Base-by-base conservation (phyloP, 2,888 invertebrate species). In the Brachyptera risi region DNA sequence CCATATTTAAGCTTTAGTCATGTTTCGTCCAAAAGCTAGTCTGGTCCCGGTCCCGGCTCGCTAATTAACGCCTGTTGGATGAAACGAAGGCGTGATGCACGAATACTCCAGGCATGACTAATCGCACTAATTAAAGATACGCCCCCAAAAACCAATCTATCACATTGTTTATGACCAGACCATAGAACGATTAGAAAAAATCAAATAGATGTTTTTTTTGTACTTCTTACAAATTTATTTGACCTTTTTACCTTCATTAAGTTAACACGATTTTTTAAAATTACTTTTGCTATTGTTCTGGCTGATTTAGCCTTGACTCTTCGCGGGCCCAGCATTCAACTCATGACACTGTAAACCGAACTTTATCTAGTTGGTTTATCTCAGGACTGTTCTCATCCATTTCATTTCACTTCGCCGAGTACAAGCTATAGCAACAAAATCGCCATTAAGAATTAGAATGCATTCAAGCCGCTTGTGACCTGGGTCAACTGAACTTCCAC, bases 201-300 rank as follows among this genome's bases (percentile, higher is more conserved):
- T n/a, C 24, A 47, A 47, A 47, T 23, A 31, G 31, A 31, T 5
- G 11, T 47, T 47, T 24, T n/a, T 47, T 24, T 19, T 24, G 47
- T 21, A 24, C 9, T 47, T 47, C 4, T 47, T 47, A 21, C n/a
- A 47, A n/a, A 47, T 47, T 47, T 24, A 47, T 23, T n/a, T 47
- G 47, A 47, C 47, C 47, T 47, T 47, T n/a, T 47, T 47, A 47
- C 47, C 47, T 47, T 47, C 47, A 47, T 47, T 47, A 47, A 47
- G 47, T 24, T 21, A 23, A 47, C 24, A 47, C 47, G 24, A 21
- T 42, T 42, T 42, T 42, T 21, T n/a, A 47, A 47, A 47, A 47
- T 23, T 47, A 21, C 23, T 42, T 42, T 42, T 47, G 19, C 47
- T 19, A 47, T 47, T 47, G 47, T 47, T 47, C 47, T 21, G 47